Conservation (phyloP, 1,140 invertebrate species). For the Hyposmocoma kahamanoa region DNA sequence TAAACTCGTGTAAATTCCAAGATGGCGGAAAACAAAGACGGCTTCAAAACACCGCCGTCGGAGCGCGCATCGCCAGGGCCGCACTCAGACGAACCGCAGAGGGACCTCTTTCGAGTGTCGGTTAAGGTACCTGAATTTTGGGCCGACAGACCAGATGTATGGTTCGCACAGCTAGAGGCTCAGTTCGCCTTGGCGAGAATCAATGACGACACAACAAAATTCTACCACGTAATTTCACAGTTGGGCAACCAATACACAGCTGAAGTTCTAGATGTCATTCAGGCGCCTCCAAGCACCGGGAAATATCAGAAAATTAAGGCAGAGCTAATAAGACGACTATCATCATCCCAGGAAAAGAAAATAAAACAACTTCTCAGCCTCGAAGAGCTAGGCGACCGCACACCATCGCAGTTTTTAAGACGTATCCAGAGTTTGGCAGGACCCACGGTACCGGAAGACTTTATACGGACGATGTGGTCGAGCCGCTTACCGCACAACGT, state of each 20-base stretch:
- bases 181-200: neutral
- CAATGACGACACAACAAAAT: neutral
- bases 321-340: neutral
- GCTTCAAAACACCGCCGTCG: too few species aligned
- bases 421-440: neutral
- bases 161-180: neutral
- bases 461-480: neutral
- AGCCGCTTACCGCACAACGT: neutral
- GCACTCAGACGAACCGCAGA: too few species aligned
- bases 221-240: neutral
- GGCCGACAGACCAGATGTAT: neutral
- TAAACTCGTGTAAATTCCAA: too few species aligned
- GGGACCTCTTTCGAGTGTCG: too few species aligned
- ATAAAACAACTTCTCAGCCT: neutral
- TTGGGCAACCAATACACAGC: neutral
- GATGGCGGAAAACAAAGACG: too few species aligned
- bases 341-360: neutral
- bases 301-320: neutral
- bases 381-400: neutral
- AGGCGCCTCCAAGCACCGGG: neutral
- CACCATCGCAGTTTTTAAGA: neutral
- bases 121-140: neutral
- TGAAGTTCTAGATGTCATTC: neutral
- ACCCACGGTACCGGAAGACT: neutral
- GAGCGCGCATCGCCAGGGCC: too few species aligned